Evolutionary conservation across 2,888 invertebrate genomes (phyloP).

Genomic region (Drosophila mulleri): DNA sequence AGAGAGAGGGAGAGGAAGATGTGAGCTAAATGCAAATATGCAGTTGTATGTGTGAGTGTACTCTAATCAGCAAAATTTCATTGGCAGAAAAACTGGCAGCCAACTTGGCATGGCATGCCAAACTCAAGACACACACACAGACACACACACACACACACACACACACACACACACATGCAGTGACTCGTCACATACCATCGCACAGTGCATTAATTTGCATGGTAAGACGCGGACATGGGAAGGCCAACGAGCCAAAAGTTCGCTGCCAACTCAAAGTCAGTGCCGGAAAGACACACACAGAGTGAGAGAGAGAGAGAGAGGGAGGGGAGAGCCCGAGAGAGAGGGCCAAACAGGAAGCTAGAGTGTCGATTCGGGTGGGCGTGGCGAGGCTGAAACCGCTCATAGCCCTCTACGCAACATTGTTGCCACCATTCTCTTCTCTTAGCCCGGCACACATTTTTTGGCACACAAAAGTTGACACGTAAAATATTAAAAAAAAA

Average conservation of each 20-base stretch:
- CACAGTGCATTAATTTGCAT: slow-evolving; percentile 67
- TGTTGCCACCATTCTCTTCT: slow-evolving; percentile 47
- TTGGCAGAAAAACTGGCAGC: slow-evolving; percentile 57
- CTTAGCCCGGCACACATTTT: slow-evolving; percentile 40
- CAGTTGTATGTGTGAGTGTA: slow-evolving; percentile 11
- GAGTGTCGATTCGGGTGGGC: slow-evolving; percentile 8
- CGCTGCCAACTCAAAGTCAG: slow-evolving; percentile 56
- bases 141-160: slow-evolving; percentile 3
- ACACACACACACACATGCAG: slow-evolving; percentile 14
- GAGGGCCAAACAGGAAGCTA: not conserved
- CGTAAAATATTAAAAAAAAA: slow-evolving; percentile 71
- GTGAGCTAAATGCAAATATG: slow-evolving; percentile 6
- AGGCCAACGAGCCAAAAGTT: slow-evolving; percentile 53
- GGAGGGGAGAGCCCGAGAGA: not conserved
- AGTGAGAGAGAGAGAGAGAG: not conserved
- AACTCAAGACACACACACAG: slow-evolving; percentile 36
- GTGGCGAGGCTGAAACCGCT: slow-evolving; percentile 28
- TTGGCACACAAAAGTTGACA: slow-evolving; percentile 75
- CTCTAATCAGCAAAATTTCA: slow-evolving; percentile 59
- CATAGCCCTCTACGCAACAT: slow-evolving; percentile 61
- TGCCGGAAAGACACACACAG: slow-evolving; percentile 7
- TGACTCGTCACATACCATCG: slow-evolving; percentile 49
- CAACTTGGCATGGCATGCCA: slow-evolving; percentile 58
- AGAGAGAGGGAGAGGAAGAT: not conserved
- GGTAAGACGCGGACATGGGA: slow-evolving; percentile 57